Evolutionary conservation across 2,113 vertebrate species (phyloP).

Genomic region (Etheostoma spectabile): DNA sequence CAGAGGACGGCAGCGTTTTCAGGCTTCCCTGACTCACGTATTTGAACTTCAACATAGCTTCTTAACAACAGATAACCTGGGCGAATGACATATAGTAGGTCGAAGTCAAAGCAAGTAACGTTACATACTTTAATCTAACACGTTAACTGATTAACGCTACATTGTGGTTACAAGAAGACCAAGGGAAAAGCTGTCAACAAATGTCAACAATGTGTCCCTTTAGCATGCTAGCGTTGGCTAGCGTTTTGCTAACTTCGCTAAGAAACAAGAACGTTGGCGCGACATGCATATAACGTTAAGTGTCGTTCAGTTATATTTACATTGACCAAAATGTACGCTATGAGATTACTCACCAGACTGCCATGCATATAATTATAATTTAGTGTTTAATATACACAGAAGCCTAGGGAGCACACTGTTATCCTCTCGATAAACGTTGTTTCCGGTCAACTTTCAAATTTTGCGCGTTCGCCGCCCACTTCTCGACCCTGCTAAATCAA

Average conservation of each 20-base stretch:
- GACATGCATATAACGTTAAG: neutral
- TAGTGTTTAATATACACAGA: neutral
- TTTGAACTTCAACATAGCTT: constrained; percentile 95
- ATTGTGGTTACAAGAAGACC: neutral
- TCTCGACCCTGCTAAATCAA: neutral
- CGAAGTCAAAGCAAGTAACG: neutral
- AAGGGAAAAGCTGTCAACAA: neutral
- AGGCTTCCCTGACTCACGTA: constrained; percentile 83
- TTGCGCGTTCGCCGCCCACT: constrained; percentile 76
- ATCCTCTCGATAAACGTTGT: constrained; percentile 9
- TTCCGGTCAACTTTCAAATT: constrained; percentile 85
- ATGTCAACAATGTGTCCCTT: constrained; percentile 35
- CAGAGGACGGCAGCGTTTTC: constrained; percentile 59
- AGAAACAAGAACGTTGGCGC: neutral
- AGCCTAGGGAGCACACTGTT: constrained; percentile 16
- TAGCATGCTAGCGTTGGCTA: constrained; percentile 32
- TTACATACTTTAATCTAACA: neutral
- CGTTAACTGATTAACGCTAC: neutral
- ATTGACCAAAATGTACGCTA: neutral
- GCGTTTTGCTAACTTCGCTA: constrained; percentile 15
- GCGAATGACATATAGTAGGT: neutral
- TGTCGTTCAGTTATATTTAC: neutral
- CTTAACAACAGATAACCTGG: constrained; percentile 25
- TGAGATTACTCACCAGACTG: constrained; percentile 57
- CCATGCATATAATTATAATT: constrained; percentile 20